Base-by-base conservation (phyloP, 53 echinoderm and acorn worm species). In the Apostichopus leukothele region DNA sequence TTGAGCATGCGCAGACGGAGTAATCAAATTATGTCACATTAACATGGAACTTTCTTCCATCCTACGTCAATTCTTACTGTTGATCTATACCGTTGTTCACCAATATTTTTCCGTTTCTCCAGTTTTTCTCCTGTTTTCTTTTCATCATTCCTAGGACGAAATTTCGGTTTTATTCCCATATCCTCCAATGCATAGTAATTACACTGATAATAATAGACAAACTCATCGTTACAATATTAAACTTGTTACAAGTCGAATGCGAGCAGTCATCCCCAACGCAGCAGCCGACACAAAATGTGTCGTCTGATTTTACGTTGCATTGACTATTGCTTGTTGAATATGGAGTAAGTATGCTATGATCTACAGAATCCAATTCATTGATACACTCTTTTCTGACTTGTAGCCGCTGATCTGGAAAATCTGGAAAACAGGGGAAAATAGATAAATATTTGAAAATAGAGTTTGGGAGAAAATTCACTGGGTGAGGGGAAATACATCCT, bases 221-320 rank as follows among this genome's bases (percentile, higher is more conserved):
- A n/a, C 71, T 19, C 71, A 71, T 19, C 6, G n/a, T 71, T 71
- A 71, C 16, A 18, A 71, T 71, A 25, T 81, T 81, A 81, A 59
- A 81, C 60, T 81, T 81, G 81, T 51, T 81, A 81, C 81, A 81
- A 81, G 25, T 81, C 81, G 81, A 21, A 55, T n/a, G 55, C 52
- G 81, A 81, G 60, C 81, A 81, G 1, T 81, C 5, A 7, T 81
- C 55, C 53, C 81, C 81, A 5, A 21, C 53, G 59, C 81, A 81
- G 19, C 81, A 81, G 1, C 19, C 20, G 18, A 81, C 81, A 21
- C 81, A 81, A 55, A 18, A 81, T 54, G 21, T 59, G 20, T 53
- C 22, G 81, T 23, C 60, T 10, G 54, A 22, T 1, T 54, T 14
- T 21, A 22, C 54, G 25, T 81, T 81, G 22, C 81, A 81, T 81